A percentile compares a stretch with the other conserved stretches of the same genome.
These are phyloP conservation scores for Siphlonurus alternatus DNA, from an alignment of 2,888 invertebrate species.

Conservation along the genomic window DNA sequence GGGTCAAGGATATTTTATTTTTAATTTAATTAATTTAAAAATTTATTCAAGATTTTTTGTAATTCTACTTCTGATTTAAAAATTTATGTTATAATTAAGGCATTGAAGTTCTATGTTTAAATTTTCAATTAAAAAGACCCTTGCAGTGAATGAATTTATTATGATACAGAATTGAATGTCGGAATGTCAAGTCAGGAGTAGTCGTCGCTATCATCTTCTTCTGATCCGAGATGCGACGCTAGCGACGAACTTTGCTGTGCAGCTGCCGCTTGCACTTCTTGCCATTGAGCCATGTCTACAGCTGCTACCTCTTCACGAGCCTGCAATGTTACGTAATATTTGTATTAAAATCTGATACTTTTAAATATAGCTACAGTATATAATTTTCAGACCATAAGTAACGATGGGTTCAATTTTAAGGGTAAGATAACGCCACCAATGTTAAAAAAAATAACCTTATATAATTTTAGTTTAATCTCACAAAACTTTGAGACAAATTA, in stretches of 20 bases:
- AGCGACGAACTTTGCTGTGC: not conserved
- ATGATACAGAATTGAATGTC: no score
- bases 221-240: not conserved
- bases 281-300: slow-evolving; percentile 80
- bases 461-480: not conserved
- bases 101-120: no score
- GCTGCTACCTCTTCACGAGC: slow-evolving; percentile 85
- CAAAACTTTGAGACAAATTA: no score
- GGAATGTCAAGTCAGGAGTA: no score
- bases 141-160: no score
- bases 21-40: no score
- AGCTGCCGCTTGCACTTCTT: slow-evolving; percentile 52
- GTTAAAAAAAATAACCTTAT: not conserved
- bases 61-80: no score
- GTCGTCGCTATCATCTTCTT: not conserved
- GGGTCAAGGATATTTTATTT: no score
- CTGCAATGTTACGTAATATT: slow-evolving; percentile 19
- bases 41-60: no score
- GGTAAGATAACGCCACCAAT: no score
- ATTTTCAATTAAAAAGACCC: no score
- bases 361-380: not conserved
- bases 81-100: no score
- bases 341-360: slow-evolving; percentile 2
- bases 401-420: not conserved
- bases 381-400: not conserved